Conservation (phyloP, 1,140 invertebrate genomes). For the Oryzaephilus surinamensis region DNA sequence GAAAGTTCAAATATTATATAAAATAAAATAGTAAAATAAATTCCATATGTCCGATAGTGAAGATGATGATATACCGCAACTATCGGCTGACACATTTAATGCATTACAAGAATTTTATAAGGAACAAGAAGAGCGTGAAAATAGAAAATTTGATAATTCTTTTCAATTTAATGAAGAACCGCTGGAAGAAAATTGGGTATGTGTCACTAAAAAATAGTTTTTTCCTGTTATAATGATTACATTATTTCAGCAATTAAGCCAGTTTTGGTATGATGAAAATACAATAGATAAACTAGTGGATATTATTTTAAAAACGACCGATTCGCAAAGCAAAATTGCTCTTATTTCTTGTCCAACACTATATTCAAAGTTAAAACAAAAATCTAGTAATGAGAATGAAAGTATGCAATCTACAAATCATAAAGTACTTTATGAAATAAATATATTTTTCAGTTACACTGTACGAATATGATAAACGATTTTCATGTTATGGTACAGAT, state of each 20-base stretch:
- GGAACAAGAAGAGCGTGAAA: slow-evolving; percentile 53
- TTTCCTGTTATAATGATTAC: neutral
- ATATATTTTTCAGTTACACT: slow-evolving; percentile 53
- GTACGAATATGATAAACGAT: slow-evolving; percentile 74
- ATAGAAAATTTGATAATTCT: slow-evolving; percentile 28
- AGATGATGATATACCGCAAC: slow-evolving; percentile 50
- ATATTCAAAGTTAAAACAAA: slow-evolving; percentile 55
- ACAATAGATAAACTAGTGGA: slow-evolving; percentile 60
- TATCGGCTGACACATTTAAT: slow-evolving; percentile 62
- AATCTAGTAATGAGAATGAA: slow-evolving; percentile 36
- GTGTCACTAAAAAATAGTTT: slow-evolving; percentile 2
- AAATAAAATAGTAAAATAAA: no score
- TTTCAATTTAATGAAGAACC: slow-evolving; percentile 37
- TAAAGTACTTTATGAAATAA: slow-evolving; percentile 11
- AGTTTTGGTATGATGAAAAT: slow-evolving; percentile 87
- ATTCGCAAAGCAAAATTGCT: slow-evolving; percentile 57
- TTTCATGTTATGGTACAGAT: slow-evolving; percentile 65
- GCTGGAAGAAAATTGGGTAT: slow-evolving; percentile 79
- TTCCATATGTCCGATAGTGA: slow-evolving; percentile 3
- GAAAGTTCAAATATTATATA: no score
- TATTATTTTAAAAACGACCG: slow-evolving; percentile 45
- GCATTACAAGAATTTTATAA: slow-evolving; percentile 73
- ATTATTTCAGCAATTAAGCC: slow-evolving; percentile 79
- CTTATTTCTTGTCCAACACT: slow-evolving; percentile 85
- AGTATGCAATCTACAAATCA: slow-evolving; percentile 30